These are phyloP conservation scores for Eidolon helvum DNA, from an alignment of 2,113 vertebrate species.

Conservation along the genomic window DNA sequence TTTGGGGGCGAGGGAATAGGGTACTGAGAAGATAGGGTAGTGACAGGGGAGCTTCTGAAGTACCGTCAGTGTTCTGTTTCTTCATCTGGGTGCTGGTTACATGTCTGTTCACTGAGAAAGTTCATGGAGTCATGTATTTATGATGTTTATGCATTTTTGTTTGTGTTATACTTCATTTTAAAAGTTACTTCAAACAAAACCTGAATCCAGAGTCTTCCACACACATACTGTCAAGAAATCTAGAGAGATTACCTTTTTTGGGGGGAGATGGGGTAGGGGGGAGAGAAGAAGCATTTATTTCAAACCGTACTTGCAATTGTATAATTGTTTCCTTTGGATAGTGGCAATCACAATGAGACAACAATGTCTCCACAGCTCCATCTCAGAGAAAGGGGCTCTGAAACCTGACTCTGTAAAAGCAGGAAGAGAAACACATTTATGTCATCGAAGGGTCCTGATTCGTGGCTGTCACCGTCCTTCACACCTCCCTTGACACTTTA, in stretches of 20 bases:
- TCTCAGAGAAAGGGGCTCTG: neutral
- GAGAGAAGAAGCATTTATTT: neutral
- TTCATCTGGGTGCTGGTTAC: neutral
- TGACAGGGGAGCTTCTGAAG: neutral
- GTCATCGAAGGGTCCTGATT: neutral
- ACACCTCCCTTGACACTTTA: neutral
- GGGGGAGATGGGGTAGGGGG: neutral
- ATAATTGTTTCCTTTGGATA: neutral
- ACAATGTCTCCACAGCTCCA: neutral
- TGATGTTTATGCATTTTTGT: neutral
- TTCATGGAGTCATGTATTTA: neutral
- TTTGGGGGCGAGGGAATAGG: rapidly evolving
- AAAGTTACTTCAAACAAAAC: slow-evolving; percentile 1
- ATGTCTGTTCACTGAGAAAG: neutral
- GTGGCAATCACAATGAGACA: neutral
- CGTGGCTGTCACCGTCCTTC: neutral
- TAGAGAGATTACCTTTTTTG: neutral
- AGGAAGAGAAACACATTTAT: neutral
- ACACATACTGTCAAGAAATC: neutral
- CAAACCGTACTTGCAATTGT: neutral
- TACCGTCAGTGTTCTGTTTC: neutral
- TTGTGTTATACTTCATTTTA: neutral
- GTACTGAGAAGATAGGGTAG: no score
- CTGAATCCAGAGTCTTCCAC: neutral
- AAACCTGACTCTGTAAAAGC: neutral